Percentiles rank a stretch among this genome's conserved stretches.
Conservation (phyloP, 2,888 invertebrate species). For the Synanthedon formicaeformis region DNA sequence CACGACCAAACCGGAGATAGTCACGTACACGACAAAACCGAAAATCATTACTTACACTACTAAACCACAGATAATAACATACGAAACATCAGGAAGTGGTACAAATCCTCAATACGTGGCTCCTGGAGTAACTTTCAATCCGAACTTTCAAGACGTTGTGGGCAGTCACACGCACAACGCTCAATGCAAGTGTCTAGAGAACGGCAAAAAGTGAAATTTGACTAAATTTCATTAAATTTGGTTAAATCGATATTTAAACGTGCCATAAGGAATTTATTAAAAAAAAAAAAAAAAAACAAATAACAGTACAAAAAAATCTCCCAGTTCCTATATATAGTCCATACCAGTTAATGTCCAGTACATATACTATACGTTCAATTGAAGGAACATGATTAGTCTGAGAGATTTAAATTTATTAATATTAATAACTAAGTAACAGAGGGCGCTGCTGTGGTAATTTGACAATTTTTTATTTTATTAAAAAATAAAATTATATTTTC, state of each 20-base stretch:
- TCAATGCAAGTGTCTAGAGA: conserved; percentile 50
- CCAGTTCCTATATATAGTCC: conserved; percentile 31
- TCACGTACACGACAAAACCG: conserved; percentile 35
- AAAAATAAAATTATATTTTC: too few relatives aligned
- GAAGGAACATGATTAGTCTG: too few relatives aligned
- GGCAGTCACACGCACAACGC: conserved; percentile 42
- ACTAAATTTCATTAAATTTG: conserved; percentile 2
- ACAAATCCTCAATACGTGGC: conserved; percentile 51
- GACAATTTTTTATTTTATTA: too few relatives aligned
- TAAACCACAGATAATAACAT: conserved; percentile 39
- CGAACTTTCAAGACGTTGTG: conserved; percentile 37
- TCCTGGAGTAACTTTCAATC: conserved; percentile 41
- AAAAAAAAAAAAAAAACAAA: conserved; percentile 1
- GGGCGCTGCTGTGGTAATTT: too few relatives aligned
- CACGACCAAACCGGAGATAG: conserved; percentile 36
- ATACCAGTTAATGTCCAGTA: conserved; percentile 13
- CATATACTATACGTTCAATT: not conserved
- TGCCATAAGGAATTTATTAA: conserved; percentile 36
- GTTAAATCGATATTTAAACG: conserved; percentile 9
- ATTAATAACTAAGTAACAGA: too few relatives aligned
- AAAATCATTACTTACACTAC: conserved; percentile 26
- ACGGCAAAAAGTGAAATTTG: conserved; percentile 29
- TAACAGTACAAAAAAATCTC: conserved; percentile 19
- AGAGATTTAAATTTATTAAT: too few relatives aligned
- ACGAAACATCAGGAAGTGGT: conserved; percentile 53